Percentiles rank a stretch among this genome's conserved stretches.
Evolutionary conservation across 2,797 vertebrate species (phyloP).

Genomic region (Peromyscus aztecus): DNA sequence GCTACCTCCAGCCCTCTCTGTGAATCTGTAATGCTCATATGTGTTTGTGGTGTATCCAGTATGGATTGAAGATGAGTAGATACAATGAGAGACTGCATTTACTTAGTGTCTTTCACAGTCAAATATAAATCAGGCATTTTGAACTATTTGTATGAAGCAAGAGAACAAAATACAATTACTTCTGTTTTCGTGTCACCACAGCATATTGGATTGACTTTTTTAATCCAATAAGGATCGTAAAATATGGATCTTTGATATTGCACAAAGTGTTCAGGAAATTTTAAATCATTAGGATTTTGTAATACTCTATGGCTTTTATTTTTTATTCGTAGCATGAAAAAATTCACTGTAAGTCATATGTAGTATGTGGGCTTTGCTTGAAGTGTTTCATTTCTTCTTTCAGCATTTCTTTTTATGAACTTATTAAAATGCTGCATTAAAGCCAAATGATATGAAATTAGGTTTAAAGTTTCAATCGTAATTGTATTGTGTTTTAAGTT

Average conservation of each 20-base stretch:
- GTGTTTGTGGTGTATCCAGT: constrained; percentile 65
- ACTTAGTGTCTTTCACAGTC: constrained; percentile 33
- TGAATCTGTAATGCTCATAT: background rate
- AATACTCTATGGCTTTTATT: constrained; percentile 30
- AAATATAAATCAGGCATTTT: constrained; percentile 10
- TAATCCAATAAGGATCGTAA: background rate
- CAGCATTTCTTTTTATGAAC: constrained; percentile 28
- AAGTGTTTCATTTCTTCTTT: constrained; percentile 51
- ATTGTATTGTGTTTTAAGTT: constrained; percentile 59
- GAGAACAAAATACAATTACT: constrained; percentile 27
- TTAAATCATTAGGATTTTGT: background rate
- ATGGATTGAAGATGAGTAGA: constrained; percentile 29
- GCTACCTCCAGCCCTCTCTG: constrained; percentile 1
- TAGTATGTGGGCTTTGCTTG: constrained; percentile 22
- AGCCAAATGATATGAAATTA: constrained; percentile 50
- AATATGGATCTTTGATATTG: background rate
- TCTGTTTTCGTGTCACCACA: background rate
- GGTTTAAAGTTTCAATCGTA: constrained; percentile 39
- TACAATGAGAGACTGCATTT: background rate
- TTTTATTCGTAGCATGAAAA: constrained; percentile 50
- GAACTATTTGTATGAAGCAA: background rate
- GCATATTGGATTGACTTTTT: constrained; percentile 15
- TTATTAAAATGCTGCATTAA: constrained; percentile 67
- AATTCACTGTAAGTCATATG: constrained; percentile 25
- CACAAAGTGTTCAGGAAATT: background rate